Evolutionary conservation across 64 coral and sea anemone genomes (phyloP).

Genomic region (Hydrozoanthus tunicans): DNA sequence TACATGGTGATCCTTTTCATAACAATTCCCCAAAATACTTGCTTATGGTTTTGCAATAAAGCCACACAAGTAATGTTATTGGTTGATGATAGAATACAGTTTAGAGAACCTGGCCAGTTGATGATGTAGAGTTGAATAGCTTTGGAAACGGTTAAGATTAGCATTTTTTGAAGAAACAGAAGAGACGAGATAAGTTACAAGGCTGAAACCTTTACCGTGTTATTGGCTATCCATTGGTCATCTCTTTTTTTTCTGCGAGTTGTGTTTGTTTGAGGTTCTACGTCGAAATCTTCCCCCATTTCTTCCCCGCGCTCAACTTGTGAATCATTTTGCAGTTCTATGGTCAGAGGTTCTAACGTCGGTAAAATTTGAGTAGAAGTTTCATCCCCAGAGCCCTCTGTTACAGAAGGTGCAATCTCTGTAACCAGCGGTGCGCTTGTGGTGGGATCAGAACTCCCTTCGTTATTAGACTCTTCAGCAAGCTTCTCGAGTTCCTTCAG

Average conservation of each 20-base stretch:
- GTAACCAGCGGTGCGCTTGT: neutral
- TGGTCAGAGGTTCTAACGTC: neutral
- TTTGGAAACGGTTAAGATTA: too few species aligned
- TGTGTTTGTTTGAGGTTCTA: neutral
- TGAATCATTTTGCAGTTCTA: neutral
- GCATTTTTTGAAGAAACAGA: neutral
- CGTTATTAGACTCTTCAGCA: neutral
- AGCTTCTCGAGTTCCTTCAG: conserved; percentile 7
- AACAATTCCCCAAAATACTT: too few species aligned
- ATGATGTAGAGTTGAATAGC: too few species aligned
- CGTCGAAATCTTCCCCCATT: too few species aligned
- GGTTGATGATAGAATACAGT: too few species aligned
- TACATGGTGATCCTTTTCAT: too few species aligned
- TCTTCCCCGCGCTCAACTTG: neutral
- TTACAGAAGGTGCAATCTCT: neutral
- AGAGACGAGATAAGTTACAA: neutral
- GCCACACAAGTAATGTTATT: too few species aligned
- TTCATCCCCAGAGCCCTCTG: neutral
- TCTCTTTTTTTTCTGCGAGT: conserved; percentile 40
- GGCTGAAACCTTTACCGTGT: neutral
- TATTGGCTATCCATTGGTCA: neutral
- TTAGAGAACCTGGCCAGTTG: too few species aligned
- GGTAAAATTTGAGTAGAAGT: too few species aligned
- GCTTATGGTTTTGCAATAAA: too few species aligned
- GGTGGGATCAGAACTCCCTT: neutral